A percentile compares a stretch with the other conserved stretches of the same genome.
Conservation (phyloP, 2,797 vertebrate species). For the Characodon lateralis region DNA sequence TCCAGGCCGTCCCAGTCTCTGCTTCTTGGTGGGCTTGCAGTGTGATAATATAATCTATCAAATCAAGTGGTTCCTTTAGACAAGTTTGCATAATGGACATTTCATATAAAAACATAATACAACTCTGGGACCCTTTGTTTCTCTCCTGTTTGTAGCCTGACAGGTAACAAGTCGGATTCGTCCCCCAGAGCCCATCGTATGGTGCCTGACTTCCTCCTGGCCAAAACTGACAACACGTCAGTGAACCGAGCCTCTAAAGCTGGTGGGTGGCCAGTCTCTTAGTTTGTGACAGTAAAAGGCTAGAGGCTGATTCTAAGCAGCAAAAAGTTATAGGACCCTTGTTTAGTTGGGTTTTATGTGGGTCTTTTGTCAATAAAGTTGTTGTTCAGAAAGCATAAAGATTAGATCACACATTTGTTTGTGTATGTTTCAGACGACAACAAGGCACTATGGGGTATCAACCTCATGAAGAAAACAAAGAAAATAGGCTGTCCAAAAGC, state of each 20-base stretch:
- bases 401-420: neutral
- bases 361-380: neutral
- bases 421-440: slow-evolving; percentile 79
- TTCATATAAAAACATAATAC: neutral
- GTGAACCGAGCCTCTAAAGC: slow-evolving; percentile 80
- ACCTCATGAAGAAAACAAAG: slow-evolving; percentile 94
- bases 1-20: no score
- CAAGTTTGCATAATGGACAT: neutral
- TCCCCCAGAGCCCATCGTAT: slow-evolving; percentile 88
- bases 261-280: slow-evolving; percentile 54
- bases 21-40: no score
- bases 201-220: slow-evolving; percentile 88
- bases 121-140: slow-evolving; percentile 4
- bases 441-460: slow-evolving; percentile 91
- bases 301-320: neutral
- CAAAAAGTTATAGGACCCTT: neutral
- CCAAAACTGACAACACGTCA: slow-evolving; percentile 78
- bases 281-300: neutral
- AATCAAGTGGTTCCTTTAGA: neutral
- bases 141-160: slow-evolving; percentile 77
- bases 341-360: neutral
- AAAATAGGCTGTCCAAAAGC: slow-evolving; percentile 83
- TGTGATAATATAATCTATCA: no score
- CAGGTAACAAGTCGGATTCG: slow-evolving; percentile 86
- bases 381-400: neutral